These are phyloP conservation scores for Anomalospiza imberbis DNA, from an alignment of 2,797 vertebrate genomes.

Conservation along the genomic window DNA sequence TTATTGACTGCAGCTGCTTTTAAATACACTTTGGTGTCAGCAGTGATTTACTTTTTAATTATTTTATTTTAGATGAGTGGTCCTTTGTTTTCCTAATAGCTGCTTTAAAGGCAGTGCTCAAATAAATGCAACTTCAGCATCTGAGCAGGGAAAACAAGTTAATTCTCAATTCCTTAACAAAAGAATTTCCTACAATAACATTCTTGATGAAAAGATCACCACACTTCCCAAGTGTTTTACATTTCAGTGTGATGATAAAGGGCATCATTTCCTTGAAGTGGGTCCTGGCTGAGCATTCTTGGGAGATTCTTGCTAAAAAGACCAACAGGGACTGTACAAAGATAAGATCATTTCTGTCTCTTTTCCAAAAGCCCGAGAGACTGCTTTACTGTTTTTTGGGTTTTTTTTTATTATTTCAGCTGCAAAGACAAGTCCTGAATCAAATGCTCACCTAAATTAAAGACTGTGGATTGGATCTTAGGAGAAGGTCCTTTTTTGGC, in stretches of 20 bases:
- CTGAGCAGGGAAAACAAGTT: neutral
- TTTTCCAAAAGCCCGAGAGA: neutral
- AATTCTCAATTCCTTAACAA: neutral
- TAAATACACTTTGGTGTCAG: conserved; percentile 53
- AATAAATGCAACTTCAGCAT: conserved; percentile 27
- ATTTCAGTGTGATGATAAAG: neutral
- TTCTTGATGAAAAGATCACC: neutral
- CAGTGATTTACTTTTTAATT: conserved; percentile 60
- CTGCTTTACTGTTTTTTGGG: neutral
- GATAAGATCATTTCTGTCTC: neutral
- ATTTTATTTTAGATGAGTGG: conserved; percentile 32
- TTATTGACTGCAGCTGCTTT: conserved; percentile 57
- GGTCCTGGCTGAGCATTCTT: neutral
- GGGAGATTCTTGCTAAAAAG: conserved; percentile 2
- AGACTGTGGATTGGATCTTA: neutral
- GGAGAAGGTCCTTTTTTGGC: neutral
- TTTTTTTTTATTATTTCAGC: too few relatives aligned
- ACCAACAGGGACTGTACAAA: neutral
- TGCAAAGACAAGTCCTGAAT: neutral
- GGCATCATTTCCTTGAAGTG: neutral
- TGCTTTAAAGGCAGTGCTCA: conserved; percentile 24
- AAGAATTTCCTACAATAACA: neutral
- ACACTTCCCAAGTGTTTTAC: neutral
- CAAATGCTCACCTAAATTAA: neutral
- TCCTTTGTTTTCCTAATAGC: conserved; percentile 35